Conservation (phyloP, 2,888 invertebrate genomes). For the Sepioteuthis lessoniana region DNA sequence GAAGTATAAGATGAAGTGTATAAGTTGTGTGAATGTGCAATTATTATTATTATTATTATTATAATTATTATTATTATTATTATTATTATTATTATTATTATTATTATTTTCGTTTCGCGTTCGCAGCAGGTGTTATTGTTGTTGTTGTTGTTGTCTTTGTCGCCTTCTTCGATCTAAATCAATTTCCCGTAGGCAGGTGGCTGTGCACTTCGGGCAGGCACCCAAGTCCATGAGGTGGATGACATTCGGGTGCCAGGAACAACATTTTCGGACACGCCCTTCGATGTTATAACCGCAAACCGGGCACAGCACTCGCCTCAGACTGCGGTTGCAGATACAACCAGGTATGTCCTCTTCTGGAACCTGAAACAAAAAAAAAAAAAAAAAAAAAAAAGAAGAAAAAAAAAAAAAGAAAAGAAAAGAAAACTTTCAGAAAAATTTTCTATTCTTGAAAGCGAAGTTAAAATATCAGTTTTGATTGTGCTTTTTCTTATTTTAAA, state of each 20-base stretch:
- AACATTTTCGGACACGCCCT: conserved; percentile 59
- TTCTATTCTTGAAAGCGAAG: too few relatives aligned
- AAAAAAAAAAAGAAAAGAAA: neutral
- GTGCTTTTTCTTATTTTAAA: too few relatives aligned
- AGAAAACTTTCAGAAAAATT: too few relatives aligned
- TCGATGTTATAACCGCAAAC: conserved; percentile 63
- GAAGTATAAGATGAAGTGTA: neutral
- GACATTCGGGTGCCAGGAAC: conserved; percentile 59
- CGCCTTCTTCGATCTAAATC: neutral
- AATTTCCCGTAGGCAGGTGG: conserved; percentile 58
- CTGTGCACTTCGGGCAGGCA: conserved; percentile 62
- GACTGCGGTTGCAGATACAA: conserved; percentile 62
- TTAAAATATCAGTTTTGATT: too few relatives aligned
- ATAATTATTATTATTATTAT: too few relatives aligned
- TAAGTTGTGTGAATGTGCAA: neutral
- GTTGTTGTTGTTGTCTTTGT: neutral
- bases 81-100: too few relatives aligned
- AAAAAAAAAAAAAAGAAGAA: neutral
- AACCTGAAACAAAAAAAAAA: neutral
- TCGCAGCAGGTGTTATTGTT: neutral
- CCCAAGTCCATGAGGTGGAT: conserved; percentile 65
- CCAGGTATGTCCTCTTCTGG: neutral
- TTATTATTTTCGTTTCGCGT: neutral
- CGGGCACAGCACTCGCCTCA: conserved; percentile 61
- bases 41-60: neutral